Conservation (phyloP, 2,797 vertebrate species). For the Philypnodon macrostomus region DNA sequence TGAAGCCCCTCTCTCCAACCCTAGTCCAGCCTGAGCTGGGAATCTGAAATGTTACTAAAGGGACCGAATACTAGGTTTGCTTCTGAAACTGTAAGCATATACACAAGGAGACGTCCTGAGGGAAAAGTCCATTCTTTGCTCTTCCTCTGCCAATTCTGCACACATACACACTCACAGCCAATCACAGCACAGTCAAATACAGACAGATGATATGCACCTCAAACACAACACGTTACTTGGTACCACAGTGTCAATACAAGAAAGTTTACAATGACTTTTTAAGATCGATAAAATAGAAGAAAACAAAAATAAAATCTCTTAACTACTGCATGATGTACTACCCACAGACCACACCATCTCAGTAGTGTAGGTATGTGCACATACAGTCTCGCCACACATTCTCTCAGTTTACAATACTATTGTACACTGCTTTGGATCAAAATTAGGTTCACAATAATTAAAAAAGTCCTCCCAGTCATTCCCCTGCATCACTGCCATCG, state of each 20-base stretch:
- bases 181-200: conserved; percentile 50
- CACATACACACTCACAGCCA: conserved; percentile 46
- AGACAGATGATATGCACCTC: conserved; percentile 58
- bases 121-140: conserved; percentile 14
- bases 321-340: conserved; percentile 12
- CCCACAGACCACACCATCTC: conserved; percentile 10
- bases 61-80: conserved; percentile 31
- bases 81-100: conserved; percentile 28
- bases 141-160: conserved; percentile 38
- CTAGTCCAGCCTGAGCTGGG: background rate
- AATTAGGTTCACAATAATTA: conserved; percentile 24
- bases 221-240: conserved; percentile 71
- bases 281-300: conserved; percentile 49
- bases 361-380: conserved; percentile 30
- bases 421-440: conserved; percentile 57
- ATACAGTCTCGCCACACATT: conserved; percentile 26
- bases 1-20: conserved; percentile 10
- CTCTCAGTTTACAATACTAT: conserved; percentile 48
- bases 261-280: conserved; percentile 52
- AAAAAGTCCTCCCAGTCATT: conserved; percentile 14
- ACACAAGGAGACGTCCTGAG: conserved; percentile 4
- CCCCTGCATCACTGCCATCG: conserved; percentile 8
- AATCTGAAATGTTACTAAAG: conserved; percentile 17
- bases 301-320: conserved; percentile 38
- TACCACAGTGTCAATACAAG: conserved; percentile 57